Base-by-base conservation (phyloP, 1,140 invertebrate genomes). In the Nephila pilipes region DNA sequence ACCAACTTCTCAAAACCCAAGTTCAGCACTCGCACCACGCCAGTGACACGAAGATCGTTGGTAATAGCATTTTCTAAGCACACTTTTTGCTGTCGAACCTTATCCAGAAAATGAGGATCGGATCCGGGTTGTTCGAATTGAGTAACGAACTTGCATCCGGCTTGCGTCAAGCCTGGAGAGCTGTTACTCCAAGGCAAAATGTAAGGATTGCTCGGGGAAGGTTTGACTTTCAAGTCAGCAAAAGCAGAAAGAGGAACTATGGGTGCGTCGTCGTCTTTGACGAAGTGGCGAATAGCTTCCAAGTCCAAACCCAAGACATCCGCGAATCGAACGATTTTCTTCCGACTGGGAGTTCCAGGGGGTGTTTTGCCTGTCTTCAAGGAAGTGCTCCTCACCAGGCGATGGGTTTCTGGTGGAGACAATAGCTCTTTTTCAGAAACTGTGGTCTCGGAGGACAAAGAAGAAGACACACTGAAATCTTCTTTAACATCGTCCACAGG, bases 291-390 rank as follows among this genome's bases (percentile, higher is more conserved):
- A 0, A 99, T 97, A 94, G 98, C 98, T 18, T 98, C 98, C 93
- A 99, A 96, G 96, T 99, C 98, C 12, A 99, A 96, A 0, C 99
- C 99, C 60, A 99, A 95, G 1, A 98, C 98, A 95, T 99, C 99
- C 0, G 98, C 99, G 95, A 99, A 99, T 25, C 98, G 96, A 1
- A 99, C 98, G 58, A 99, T 99, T 95, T 99, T 99, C 95, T 99
- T 99, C 1, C 97, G 96, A 3, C 97, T 97, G 0, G 98, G 98
- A 16, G 94, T 94, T 2, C 93, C 94, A 0, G 94, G 94, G 2
- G 94, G 94, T 20, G 87, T 92, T 88, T 94, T 94, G 95, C 96
- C 98, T 96, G 95, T 98, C 98, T 95, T 99, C 98, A 20, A 98
- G 98, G 63, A 99, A 0, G 98, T 98, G 95, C 97, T 98, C 85